Conservation (phyloP, 2,113 vertebrate species). For the Gambusia affinis region DNA sequence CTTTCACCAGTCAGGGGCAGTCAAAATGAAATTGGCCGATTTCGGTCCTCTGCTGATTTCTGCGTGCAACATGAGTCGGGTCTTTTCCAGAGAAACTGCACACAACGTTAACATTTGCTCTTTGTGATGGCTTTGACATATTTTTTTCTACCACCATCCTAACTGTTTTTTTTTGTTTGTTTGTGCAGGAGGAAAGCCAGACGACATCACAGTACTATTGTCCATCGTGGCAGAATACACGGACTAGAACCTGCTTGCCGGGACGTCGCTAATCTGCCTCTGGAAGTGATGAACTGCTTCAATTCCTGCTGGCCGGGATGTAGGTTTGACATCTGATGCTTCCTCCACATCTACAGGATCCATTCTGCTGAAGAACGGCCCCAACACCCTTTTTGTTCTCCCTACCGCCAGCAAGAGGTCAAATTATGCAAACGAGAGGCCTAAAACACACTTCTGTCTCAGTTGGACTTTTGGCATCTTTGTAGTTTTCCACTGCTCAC, state of each 20-base stretch:
- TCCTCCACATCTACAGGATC: slow-evolving; percentile 38
- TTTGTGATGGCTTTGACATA: not conserved
- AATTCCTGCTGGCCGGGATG: slow-evolving; percentile 92
- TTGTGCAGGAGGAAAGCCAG: slow-evolving; percentile 93
- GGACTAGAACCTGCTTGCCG: slow-evolving; percentile 79
- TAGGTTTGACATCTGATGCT: slow-evolving; percentile 53
- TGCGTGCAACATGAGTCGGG: too few relatives aligned
- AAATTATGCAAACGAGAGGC: slow-evolving; percentile 20
- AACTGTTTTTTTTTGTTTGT: not conserved
- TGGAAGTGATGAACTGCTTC: slow-evolving; percentile 53
- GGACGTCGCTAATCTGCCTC: slow-evolving; percentile 26
- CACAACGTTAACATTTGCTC: not conserved
- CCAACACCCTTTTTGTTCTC: too few relatives aligned
- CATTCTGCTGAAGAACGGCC: slow-evolving; percentile 19
- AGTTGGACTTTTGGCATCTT: slow-evolving; percentile 35
- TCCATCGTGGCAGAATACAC: slow-evolving; percentile 98
- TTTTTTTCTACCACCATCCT: not conserved
- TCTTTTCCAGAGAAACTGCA: not conserved
- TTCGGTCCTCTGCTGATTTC: too few relatives aligned
- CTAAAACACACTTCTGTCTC: slow-evolving; percentile 10
- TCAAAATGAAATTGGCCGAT: too few relatives aligned
- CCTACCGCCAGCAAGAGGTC: slow-evolving; percentile 7
- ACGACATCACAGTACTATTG: slow-evolving; percentile 98
- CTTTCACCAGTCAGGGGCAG: too few relatives aligned
- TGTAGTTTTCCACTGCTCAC: slow-evolving; percentile 37